These are phyloP conservation scores for Erynnis tages DNA, from an alignment of 2,888 invertebrate genomes.

Conservation along the genomic window DNA sequence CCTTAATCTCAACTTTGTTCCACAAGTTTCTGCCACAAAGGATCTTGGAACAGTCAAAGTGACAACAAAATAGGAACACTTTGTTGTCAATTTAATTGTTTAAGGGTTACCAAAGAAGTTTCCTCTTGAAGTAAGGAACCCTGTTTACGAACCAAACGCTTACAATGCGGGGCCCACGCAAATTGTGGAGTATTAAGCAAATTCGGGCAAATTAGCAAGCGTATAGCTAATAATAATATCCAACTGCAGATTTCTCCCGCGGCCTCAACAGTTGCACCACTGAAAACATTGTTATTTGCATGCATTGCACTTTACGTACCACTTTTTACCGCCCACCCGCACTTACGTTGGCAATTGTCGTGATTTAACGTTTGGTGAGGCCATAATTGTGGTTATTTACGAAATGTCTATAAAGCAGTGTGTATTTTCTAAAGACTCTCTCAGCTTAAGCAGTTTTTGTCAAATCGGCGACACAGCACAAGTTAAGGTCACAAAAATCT, in stretches of 20 bases:
- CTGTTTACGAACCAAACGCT: conserved; percentile 13
- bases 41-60: no score
- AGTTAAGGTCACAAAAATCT: no score
- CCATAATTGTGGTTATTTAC: no score
- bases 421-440: no score
- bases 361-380: not conserved
- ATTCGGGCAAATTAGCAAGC: conserved; percentile 62
- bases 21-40: no score
- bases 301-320: conserved; percentile 24
- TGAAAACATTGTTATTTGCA: conserved; percentile 36
- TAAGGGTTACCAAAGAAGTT: no score
- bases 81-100: no score
- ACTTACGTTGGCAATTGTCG: conserved; percentile 14
- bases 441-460: no score
- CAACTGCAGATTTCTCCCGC: conserved; percentile 45
- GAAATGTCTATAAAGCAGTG: not conserved
- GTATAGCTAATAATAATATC: conserved; percentile 52
- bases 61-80: no score
- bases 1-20: no score
- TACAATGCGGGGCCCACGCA: conserved; percentile 31
- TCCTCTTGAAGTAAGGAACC: no score
- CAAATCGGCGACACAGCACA: no score
- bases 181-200: conserved; percentile 63
- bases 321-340: conserved; percentile 15
- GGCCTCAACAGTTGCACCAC: conserved; percentile 41